Percentiles rank a stretch among this genome's conserved stretches.
These are phyloP conservation scores for Tapera naevia DNA, from an alignment of 2,797 vertebrate genomes.

Conservation along the genomic window DNA sequence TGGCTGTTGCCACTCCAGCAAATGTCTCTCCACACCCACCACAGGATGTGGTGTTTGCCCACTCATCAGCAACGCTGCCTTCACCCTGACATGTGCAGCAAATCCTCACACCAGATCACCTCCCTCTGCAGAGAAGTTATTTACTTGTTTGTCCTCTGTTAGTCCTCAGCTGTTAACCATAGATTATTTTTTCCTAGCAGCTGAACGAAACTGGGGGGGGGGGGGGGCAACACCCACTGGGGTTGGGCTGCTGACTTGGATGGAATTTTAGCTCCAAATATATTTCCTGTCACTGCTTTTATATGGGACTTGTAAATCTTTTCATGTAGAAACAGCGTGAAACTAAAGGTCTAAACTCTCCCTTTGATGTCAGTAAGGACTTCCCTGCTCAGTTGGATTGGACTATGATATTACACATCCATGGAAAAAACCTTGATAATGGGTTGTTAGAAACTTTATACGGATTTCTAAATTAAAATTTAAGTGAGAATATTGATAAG, in stretches of 20 bases:
- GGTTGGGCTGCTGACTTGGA: slow-evolving; percentile 4
- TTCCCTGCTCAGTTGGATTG: neutral
- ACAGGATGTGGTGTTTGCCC: neutral
- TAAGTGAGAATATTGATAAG: neutral
- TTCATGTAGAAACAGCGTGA: slow-evolving; percentile 33
- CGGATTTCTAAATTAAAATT: slow-evolving; percentile 14
- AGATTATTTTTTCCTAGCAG: neutral
- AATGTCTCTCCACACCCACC: neutral
- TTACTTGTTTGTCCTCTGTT: slow-evolving; percentile 21
- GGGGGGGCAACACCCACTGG: neutral
- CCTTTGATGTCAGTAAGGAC: slow-evolving; percentile 37
- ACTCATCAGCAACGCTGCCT: neutral
- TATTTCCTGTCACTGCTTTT: slow-evolving; percentile 51
- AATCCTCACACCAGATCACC: neutral
- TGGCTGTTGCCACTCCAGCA: neutral
- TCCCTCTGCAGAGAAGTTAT: neutral
- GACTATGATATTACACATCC: neutral
- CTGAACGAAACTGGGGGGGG: neutral
- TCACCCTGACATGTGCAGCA: fast-evolving
- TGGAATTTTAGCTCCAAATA: slow-evolving; percentile 35
- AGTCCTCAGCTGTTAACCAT: slow-evolving; percentile 4
- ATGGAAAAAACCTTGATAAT: neutral
- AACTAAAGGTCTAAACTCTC: slow-evolving; percentile 40
- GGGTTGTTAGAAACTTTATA: neutral
- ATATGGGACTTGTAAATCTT: slow-evolving; percentile 50